Conservation (phyloP, 1,140 invertebrate species). For the Schmidtea mediterranea region DNA sequence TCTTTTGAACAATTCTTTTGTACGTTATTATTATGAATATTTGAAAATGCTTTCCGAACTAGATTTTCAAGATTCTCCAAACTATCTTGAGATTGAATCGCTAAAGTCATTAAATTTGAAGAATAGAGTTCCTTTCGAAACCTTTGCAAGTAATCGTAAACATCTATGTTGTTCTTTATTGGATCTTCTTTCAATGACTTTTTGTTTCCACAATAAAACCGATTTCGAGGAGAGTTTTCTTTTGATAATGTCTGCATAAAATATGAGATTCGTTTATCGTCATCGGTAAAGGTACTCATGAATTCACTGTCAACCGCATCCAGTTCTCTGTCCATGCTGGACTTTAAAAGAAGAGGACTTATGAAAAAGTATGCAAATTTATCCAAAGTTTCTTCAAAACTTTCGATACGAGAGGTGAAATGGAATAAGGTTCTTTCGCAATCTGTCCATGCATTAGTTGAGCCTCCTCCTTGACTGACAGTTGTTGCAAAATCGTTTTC, state of each 20-base stretch:
- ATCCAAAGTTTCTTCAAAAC: not conserved
- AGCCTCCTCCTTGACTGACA: constrained; percentile 45
- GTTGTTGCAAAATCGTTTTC: constrained; percentile 58
- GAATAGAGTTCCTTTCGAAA: too few species aligned
- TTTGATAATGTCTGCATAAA: not conserved
- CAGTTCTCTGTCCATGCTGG: constrained; percentile 60
- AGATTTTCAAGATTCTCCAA: too few species aligned
- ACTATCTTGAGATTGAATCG: not conserved
- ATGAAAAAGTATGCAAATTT: constrained; percentile 85
- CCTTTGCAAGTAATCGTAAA: too few species aligned
- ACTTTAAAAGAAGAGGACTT: constrained; percentile 59
- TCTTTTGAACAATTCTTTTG: too few species aligned
- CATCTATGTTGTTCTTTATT: too few species aligned
- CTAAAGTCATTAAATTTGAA: not conserved
- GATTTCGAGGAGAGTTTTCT: too few species aligned
- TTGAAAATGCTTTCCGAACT: too few species aligned
- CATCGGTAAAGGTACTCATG: not conserved
- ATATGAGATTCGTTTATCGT: not conserved
- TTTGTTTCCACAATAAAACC: too few species aligned
- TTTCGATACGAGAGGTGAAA: not conserved
- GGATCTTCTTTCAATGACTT: too few species aligned
- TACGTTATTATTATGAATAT: too few species aligned
- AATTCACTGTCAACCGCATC: constrained; percentile 1
- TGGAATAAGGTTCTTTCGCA: constrained; percentile 33
- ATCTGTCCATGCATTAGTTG: constrained; percentile 52